Base-by-base conservation (phyloP, 2,797 vertebrate genomes). In the Tympanoctomys barrerae region DNA sequence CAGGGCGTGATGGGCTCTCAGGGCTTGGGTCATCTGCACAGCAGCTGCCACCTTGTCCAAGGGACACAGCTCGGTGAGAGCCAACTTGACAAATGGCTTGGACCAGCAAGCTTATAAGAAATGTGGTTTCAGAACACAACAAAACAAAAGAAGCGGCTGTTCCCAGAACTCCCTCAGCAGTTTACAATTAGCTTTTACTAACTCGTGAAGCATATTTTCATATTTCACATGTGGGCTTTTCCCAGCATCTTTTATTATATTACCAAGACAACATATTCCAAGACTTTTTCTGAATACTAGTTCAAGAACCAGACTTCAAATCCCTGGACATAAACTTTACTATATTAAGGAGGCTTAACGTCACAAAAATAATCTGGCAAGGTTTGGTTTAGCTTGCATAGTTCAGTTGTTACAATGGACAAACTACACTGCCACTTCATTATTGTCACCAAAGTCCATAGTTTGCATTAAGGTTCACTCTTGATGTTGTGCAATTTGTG, bases 221-320 rank as follows among this genome's bases (percentile, higher is more conserved):
- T 90, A 80, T 86, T 84, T 96, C 80, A 39, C 0, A 22, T 39
- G n/a, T 14, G 4, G 83, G 36, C 89, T 68, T 54, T 73, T 62
- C 46, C 13, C 18, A 54, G 49, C 8, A 81, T 73, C 46, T 96
- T 71, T 89, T 75, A 77, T 84, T 84, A 64, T 75, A 21, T 75
- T 19, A 75, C 61, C 89, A 94, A 54, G 68, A 94, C 81, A 96
- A 86, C 22, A 62, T 3, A 0, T 24, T 24, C 5, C 31, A 79
- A 93, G 52, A 80, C 46, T 19, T 89, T 75, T 93, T 71, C 36
- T 39, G 52, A 92, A 80, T 62, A 86, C 22, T 54, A n/a, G 71
- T 90, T 52, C 70, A 80, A 94, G 62, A 90, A 68, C 36, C 46
- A 36, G 49, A 75, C 70, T 94, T 95, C 42, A 83, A 97, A 95